These are phyloP conservation scores for Fissipunctia ypsillon DNA, from an alignment of 2,888 invertebrate genomes.

Conservation along the genomic window DNA sequence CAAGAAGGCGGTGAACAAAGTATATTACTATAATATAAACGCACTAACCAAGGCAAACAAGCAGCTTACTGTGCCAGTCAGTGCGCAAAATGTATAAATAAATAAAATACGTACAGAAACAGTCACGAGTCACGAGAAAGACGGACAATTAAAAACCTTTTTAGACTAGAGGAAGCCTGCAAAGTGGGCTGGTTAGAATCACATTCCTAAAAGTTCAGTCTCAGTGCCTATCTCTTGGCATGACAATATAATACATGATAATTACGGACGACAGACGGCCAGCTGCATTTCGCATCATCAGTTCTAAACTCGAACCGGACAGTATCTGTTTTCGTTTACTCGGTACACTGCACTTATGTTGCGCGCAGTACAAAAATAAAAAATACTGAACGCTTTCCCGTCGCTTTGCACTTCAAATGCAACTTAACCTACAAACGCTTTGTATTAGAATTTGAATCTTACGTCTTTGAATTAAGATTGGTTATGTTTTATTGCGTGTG, in stretches of 20 bases:
- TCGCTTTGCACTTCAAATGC: slow-evolving; percentile 62
- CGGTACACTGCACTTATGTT: slow-evolving; percentile 85
- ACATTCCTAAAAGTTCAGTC: slow-evolving; percentile 23
- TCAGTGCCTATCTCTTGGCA: slow-evolving; percentile 22
- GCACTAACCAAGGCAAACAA: slow-evolving; percentile 35
- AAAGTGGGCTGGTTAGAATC: slow-evolving; percentile 28
- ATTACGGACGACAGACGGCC: slow-evolving; percentile 57
- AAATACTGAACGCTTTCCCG: slow-evolving; percentile 85
- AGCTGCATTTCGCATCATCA: slow-evolving; percentile 76
- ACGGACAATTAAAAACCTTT: slow-evolving; percentile 8
- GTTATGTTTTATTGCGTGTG: slow-evolving; percentile 56
- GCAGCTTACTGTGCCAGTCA: slow-evolving; percentile 37
- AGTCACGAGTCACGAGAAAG: slow-evolving; percentile 28
- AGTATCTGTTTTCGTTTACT: slow-evolving; percentile 82
- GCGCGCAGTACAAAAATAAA: slow-evolving; percentile 83
- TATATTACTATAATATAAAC: background rate
- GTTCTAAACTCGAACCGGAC: slow-evolving; percentile 64
- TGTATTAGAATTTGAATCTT: slow-evolving; percentile 63
- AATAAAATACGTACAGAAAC: slow-evolving; percentile 16
- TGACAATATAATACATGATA: slow-evolving; percentile 52
- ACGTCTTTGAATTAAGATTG: slow-evolving; percentile 63
- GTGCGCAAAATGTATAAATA: slow-evolving; percentile 27
- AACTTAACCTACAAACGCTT: slow-evolving; percentile 68
- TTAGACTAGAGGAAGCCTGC: slow-evolving; percentile 25
- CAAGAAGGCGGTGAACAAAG: slow-evolving; percentile 26